These are phyloP conservation scores for Fistularia commersonii DNA, from an alignment of 2,797 vertebrate genomes.

Conservation along the genomic window DNA sequence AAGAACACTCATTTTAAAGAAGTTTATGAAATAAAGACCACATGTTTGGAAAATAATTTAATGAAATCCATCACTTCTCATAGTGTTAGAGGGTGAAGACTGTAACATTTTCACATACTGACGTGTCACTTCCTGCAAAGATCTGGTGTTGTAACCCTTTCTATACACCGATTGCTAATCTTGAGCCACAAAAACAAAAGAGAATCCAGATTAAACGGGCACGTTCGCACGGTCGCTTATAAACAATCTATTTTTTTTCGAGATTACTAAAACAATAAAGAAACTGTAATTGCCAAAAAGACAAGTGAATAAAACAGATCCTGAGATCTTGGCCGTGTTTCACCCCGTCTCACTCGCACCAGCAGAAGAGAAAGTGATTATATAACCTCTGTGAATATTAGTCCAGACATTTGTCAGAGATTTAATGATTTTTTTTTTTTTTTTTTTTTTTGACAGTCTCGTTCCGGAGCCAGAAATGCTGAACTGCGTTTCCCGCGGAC, in stretches of 20 bases:
- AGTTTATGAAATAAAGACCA: background rate
- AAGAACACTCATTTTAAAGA: conserved; percentile 7
- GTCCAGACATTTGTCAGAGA: conserved; percentile 39
- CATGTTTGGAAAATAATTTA: background rate
- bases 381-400: conserved; percentile 41
- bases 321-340: no score
- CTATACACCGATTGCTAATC: no score
- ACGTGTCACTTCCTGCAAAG: no score
- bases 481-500: background rate
- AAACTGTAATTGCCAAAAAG: conserved; percentile 19
- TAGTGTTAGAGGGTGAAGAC: background rate
- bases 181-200: no score
- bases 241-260: no score
- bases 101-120: conserved; percentile 4
- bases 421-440: conserved; percentile 41
- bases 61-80: conserved; percentile 5
- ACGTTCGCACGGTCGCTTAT: no score
- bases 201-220: no score
- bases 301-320: conserved; percentile 34
- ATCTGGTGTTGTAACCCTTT: no score
- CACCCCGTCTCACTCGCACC: no score
- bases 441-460: no score
- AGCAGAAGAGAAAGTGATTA: conserved; percentile 34
- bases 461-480: conserved; percentile 38
- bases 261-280: conserved; percentile 17